Evolutionary conservation across 2,797 vertebrate genomes (phyloP).

Genomic region (Acanthurus lineatus): DNA sequence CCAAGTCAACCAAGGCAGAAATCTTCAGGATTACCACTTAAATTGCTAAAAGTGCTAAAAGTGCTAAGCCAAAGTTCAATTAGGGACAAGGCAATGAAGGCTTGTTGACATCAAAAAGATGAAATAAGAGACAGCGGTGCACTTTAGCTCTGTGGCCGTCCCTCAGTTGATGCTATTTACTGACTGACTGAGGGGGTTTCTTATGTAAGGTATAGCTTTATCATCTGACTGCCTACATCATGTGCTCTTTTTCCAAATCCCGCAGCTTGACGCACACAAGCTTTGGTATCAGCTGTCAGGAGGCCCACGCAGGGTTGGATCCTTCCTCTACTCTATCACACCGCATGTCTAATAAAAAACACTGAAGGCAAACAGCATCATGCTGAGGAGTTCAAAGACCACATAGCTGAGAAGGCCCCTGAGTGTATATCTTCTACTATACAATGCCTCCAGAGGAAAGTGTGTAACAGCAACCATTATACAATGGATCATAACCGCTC

Average conservation of each 20-base stretch:
- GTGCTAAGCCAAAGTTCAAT: conserved; percentile 41
- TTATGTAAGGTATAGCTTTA: conserved; percentile 73
- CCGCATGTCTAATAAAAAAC: conserved; percentile 42
- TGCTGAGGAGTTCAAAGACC: conserved; percentile 50
- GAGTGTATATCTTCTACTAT: conserved; percentile 36
- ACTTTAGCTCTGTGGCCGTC: conserved; percentile 29
- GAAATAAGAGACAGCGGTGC: conserved; percentile 46
- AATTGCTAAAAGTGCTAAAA: conserved; percentile 31
- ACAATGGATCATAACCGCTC: conserved; percentile 60
- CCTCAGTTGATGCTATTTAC: conserved; percentile 50
- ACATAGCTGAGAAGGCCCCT: conserved; percentile 8
- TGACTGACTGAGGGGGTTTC: conserved; percentile 53
- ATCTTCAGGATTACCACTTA: conserved; percentile 39
- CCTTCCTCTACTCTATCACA: conserved; percentile 43
- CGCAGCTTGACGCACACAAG: conserved; percentile 59
- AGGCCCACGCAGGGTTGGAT: conserved; percentile 64
- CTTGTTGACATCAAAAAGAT: conserved; percentile 22
- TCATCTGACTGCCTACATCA: conserved; percentile 72
- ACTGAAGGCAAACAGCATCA: conserved; percentile 35
- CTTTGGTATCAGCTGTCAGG: conserved; percentile 69
- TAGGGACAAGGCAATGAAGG: conserved; percentile 43
- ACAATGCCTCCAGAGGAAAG: conserved; percentile 66
- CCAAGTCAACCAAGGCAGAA: conserved; percentile 14
- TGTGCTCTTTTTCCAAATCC: conserved; percentile 66
- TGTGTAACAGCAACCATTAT: conserved; percentile 41